phyloP scores from a whole-genome alignment of 2,797 vertebrate species.

The Catamblyrhynchus diadema region DNA sequence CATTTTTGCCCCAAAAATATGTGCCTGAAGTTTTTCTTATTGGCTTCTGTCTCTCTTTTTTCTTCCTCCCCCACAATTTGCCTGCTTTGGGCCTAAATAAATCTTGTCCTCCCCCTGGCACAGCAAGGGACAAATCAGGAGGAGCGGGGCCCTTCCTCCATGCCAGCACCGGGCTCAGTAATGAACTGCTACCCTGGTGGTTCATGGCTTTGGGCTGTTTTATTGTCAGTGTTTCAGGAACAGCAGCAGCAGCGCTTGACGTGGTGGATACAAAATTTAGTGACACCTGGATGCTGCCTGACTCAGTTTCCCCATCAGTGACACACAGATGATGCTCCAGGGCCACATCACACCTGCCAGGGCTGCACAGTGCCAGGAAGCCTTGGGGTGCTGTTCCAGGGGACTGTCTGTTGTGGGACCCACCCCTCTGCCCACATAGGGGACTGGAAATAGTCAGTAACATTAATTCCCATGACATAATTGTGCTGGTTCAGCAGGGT shows the following conservation, averaged over 20 bases:
- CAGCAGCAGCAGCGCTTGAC: not conserved
- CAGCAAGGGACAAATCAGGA: not conserved
- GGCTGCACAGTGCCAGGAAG: not conserved
- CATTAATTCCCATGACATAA: not conserved
- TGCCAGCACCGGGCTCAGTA: not conserved
- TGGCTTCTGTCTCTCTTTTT: not conserved
- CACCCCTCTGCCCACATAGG: accelerated
- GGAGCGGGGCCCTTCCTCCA: accelerated
- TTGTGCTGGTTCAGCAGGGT: not conserved
- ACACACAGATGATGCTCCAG: not conserved
- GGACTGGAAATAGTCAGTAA: not conserved
- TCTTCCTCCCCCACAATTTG: not conserved
- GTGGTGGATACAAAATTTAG: not conserved
- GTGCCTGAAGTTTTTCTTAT: not conserved
- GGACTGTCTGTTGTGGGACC: not conserved
- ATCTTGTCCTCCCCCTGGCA: not conserved
- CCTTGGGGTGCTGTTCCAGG: no score
- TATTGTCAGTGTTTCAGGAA: not conserved
- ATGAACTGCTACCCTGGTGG: not conserved
- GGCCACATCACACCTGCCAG: accelerated
- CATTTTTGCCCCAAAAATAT: not conserved
- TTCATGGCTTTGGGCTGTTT: not conserved
- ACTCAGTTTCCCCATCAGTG: not conserved
- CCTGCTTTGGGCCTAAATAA: not conserved
- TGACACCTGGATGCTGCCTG: accelerated